Evolutionary conservation across 2,888 invertebrate species (phyloP), one percentile per base, ranked within the genome.

Genomic region (Sylvicola cinctus): DNA sequence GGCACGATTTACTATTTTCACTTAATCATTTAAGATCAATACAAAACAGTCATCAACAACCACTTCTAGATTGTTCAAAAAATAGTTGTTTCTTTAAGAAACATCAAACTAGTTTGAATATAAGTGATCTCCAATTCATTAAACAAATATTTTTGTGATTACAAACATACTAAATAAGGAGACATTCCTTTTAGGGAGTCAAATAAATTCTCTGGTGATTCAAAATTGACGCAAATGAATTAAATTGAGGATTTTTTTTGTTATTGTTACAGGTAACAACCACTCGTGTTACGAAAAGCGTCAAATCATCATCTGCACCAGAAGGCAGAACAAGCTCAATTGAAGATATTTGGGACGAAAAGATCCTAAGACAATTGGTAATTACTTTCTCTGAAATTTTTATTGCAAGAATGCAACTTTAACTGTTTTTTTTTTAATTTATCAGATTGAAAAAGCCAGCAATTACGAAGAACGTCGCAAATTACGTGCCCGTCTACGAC

Each of bases 401-500:
- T 26, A 30, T 16, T 28, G 13, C 10, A 32, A 37, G 29, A 33
- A 30, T 20, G n/a, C n/a, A n/a, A n/a, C n/a, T n/a, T n/a, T 13
- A 16, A 17, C 10, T 31, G 28, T 36, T 37, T 32, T 27, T 39
- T 35, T 33, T 33, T 16, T 41, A 63, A 62, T 32, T 16, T 11
- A 6, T 16, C 57, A 85, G 85, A 68, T 87, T 63, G 80, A 81
- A 58, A 71, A 74, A 60, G 74, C 80, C 56, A 74, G 71, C 45
- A 80, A 80, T 56, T 84, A 83, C 78, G 85, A 85, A 58, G 80
- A 80, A 58, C 70, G 84, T 49, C 74, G 81, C 49, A 69, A 70
- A 46, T 72, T 87, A 52, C 68, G 85, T 55, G 73, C 74, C 48
- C 70, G 83, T 59, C 66, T 87, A 49, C 73, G 78, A 48, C 69